Evolutionary conservation across 2,113 vertebrate species (phyloP), one percentile per base, ranked within the genome.

Genomic region (Chauna torquata): DNA sequence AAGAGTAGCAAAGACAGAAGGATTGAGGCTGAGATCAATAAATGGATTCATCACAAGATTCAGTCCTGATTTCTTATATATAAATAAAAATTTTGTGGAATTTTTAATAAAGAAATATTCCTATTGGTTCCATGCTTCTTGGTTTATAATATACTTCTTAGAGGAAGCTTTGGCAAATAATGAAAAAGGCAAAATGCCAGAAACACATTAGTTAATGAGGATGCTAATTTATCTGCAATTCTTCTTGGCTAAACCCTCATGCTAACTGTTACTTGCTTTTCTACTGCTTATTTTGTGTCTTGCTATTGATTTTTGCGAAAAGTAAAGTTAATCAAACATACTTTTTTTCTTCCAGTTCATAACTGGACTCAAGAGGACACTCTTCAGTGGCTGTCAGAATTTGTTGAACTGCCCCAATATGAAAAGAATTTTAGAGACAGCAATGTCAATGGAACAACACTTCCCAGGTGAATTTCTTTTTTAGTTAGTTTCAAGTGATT

Each of bases 291-390:
- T 91, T 91, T 61, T 69, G 11, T 69, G 72, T 94, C 25, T 45
- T 75, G 42, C 32, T 92, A 22, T 58, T 70, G 27, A 3, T 58
- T 90, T 88, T 92, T 88, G 23, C 30, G 30, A 79, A 95, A 83
- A 64, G 20, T n/a, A 40, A 30, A 30, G 27, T 3, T 92, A 34
- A 93, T 70, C 71, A 74, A 45, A 24, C 40, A 27, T 16, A 15
- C 34, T 93, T 88, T 94, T 94, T 92, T 61, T 96, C 23, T 97
- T 95, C 24, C 84, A 99, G 99, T 99, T 97, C 99, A 99, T 98
- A 99, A 99, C 98, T 99, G 99, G 99, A 99, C 99, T n/a, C 96
- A 98, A 75, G 99, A 99, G 36, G 99, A 99, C 90, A 98, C 99
- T 6, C 98, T 99, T 92, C 99, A 99, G 92, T 99, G 99, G 99